Evolutionary conservation across 1,140 invertebrate species (phyloP).

Genomic region (Caerostris darwini): DNA sequence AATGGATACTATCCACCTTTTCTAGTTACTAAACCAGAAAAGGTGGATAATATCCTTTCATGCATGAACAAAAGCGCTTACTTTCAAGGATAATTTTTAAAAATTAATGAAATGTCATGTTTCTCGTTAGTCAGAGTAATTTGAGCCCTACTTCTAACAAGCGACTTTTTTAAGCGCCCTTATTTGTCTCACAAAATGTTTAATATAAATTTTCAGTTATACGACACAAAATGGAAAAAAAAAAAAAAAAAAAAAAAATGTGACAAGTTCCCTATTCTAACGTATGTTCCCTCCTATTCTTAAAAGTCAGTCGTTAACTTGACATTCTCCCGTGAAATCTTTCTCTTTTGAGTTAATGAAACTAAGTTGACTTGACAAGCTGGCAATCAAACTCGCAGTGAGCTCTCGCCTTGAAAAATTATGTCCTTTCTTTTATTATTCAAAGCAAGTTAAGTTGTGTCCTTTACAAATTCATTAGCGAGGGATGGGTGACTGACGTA

Average conservation of each 20-base stretch:
- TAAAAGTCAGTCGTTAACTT: background rate
- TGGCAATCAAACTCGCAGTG: background rate
- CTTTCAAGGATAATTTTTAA: background rate
- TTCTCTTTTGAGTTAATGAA: background rate
- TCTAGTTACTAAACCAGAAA: too few species aligned
- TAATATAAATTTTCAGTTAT: too few species aligned
- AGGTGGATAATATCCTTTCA: background rate
- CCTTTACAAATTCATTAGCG: too few species aligned
- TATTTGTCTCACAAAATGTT: too few species aligned
- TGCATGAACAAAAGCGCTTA: background rate
- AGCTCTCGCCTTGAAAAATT: background rate
- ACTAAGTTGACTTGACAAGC: background rate
- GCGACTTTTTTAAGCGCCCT: too few species aligned
- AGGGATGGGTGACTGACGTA: too few species aligned
- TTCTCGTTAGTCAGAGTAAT: background rate
- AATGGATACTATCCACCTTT: too few species aligned
- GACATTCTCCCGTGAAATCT: background rate
- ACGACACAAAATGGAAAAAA: too few species aligned
- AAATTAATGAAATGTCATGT: conserved; percentile 29
- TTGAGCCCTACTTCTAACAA: too few species aligned
- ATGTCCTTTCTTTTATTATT: conserved; percentile 31
- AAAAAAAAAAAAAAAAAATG: too few species aligned
- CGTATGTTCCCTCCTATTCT: background rate
- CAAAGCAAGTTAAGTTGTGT: background rate
- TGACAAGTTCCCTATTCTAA: too few species aligned